Evolutionary conservation across 2,113 vertebrate genomes (phyloP).

Genomic region (Ellobius talpinus): DNA sequence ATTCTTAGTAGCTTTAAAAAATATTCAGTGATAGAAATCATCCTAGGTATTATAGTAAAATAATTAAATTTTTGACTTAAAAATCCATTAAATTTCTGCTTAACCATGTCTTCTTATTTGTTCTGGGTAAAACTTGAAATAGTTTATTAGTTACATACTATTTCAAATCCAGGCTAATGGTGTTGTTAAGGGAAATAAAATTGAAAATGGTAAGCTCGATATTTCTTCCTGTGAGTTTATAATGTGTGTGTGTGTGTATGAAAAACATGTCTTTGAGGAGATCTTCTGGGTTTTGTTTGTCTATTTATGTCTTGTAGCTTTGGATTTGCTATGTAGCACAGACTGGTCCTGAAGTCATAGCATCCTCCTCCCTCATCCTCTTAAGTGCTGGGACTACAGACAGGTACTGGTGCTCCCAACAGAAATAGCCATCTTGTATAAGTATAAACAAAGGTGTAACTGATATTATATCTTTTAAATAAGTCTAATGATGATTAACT

Average conservation of each 20-base stretch:
- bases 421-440: not conserved
- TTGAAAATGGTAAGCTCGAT: not conserved
- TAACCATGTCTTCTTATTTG: not conserved
- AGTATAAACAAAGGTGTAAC: constrained; percentile 7
- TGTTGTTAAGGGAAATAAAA: not conserved
- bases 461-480: constrained; percentile 37
- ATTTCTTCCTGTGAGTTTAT: constrained; percentile 7
- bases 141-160: not conserved
- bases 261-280: not conserved
- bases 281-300: not conserved
- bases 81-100: constrained; percentile 17
- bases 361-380: not conserved
- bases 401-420: not conserved
- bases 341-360: not conserved
- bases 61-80: constrained; percentile 1
- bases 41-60: constrained; percentile 44
- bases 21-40: not conserved
- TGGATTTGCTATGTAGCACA: not conserved
- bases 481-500: not conserved
- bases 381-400: not conserved
- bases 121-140: constrained; percentile 32
- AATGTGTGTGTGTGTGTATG: not conserved
- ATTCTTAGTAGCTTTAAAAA: constrained; percentile 56
- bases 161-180: constrained; percentile 6
- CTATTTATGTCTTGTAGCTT: not conserved